phyloP scores from a whole-genome alignment of 2,797 vertebrate species.

The Lophotriccus pileatus region DNA sequence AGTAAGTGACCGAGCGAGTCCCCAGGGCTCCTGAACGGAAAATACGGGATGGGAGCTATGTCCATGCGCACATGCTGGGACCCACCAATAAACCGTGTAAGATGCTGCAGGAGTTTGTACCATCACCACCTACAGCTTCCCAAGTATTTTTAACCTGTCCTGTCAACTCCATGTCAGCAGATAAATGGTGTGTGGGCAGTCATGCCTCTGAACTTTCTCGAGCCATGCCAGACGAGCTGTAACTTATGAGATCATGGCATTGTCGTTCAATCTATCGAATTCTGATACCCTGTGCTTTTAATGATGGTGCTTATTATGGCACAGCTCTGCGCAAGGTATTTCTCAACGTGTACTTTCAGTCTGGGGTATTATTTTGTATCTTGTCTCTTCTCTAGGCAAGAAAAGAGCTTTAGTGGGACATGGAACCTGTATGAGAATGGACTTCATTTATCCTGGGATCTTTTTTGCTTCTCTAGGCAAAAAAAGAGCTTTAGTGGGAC shows the following conservation, averaged over 20 bases:
- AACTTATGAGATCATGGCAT: background rate
- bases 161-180: background rate
- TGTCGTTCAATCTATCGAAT: rapidly evolving
- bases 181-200: rapidly evolving
- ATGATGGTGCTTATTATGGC: background rate
- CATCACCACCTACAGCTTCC: rapidly evolving
- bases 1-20: conserved; percentile 23
- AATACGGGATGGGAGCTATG: background rate
- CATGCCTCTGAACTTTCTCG: background rate
- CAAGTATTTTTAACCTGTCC: background rate
- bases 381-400: background rate
- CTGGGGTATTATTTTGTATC: background rate
- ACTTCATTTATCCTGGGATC: background rate
- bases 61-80: background rate
- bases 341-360: rapidly evolving
- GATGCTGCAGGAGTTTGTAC: background rate
- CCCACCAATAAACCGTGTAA: background rate
- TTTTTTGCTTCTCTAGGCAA: background rate
- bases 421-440: background rate
- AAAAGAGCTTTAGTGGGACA: background rate
- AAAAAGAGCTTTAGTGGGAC: background rate
- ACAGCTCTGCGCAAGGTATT: background rate
- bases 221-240: rapidly evolving
- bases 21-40: background rate
- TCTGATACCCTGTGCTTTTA: background rate